Evolutionary conservation across 2,797 vertebrate species (phyloP), one percentile per base, ranked within the genome.

Genomic region (Neopelma chrysocephalum): DNA sequence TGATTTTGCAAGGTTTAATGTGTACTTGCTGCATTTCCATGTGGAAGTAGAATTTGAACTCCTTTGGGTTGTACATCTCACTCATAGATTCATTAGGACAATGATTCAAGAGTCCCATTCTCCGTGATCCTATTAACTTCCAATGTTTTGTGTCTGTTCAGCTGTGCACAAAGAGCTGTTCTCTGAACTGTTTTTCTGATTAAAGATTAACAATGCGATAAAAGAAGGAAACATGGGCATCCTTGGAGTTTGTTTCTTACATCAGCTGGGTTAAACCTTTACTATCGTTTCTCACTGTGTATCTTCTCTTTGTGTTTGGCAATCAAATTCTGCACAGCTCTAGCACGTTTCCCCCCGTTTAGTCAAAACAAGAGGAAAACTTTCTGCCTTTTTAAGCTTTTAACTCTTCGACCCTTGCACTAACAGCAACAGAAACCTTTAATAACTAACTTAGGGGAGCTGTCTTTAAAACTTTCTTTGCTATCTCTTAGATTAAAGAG

Each of bases 21-120:
- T 75, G 64, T 34, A 61, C 42, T 90, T 90, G 62, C 66, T 95
- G 69, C 64, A 81, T 65, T 83, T 95, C 91, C 69, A 96, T 70
- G 91, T 95, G 94, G 96, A 96, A 96, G 95, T 65, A 96, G 91
- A 95, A 94, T 96, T 95, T 96, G 94, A 90, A 96, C 96, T 87
- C 89, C 71, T 92, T 87, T 82, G 54, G 84, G 40, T 32, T 94
- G 83, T 83, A 65, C 48, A 56, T 72, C 76, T 85, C 29, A 16
- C 69, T 84, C 51, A 54, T 60, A 71, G 91, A 92, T 96, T 90
- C 76, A 94, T 96, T 81, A 93, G 51, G 82, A 92, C 48, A 93
- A 76, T 82, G 66, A 94, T 87, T 92, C 93, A 92, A 94, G 95
- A 68, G n/a, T 89, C 56, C 79, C 32, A 8, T 78, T 89, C 79